These are phyloP conservation scores for Rosalia funebris DNA, from an alignment of 2,888 invertebrate genomes.

Conservation along the genomic window DNA sequence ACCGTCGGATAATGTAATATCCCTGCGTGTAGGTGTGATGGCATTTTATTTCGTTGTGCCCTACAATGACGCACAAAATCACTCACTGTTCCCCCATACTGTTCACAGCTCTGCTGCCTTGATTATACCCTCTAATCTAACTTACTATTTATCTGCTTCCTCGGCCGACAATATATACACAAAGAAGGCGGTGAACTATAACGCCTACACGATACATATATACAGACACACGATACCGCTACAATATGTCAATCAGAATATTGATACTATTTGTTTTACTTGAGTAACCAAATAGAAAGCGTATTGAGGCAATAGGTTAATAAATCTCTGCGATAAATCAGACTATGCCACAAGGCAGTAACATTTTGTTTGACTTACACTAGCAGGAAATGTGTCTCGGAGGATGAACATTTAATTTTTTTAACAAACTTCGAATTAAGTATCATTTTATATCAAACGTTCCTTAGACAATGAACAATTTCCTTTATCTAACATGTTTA, in stretches of 20 bases:
- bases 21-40: neutral
- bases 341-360: too few species aligned
- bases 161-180: neutral
- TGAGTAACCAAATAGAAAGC: too few species aligned
- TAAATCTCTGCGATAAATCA: too few species aligned
- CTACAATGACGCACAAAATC: neutral
- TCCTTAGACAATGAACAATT: too few species aligned
- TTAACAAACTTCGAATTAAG: too few species aligned
- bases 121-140: neutral
- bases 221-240: neutral
- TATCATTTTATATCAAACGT: too few species aligned
- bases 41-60: neutral
- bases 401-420: too few species aligned
- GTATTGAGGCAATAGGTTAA: too few species aligned
- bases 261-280: neutral
- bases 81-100: neutral
- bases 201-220: too few species aligned
- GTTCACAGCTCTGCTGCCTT: neutral
- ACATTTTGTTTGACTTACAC: too few species aligned
- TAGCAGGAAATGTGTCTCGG: too few species aligned
- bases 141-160: neutral
- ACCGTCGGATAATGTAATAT: neutral
- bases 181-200: neutral
- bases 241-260: neutral
- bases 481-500: too few species aligned